A percentile compares a stretch with the other conserved stretches of the same genome.
These are phyloP conservation scores for Champsocephalus gunnari DNA, from an alignment of 2,797 vertebrate species.

Conservation along the genomic window DNA sequence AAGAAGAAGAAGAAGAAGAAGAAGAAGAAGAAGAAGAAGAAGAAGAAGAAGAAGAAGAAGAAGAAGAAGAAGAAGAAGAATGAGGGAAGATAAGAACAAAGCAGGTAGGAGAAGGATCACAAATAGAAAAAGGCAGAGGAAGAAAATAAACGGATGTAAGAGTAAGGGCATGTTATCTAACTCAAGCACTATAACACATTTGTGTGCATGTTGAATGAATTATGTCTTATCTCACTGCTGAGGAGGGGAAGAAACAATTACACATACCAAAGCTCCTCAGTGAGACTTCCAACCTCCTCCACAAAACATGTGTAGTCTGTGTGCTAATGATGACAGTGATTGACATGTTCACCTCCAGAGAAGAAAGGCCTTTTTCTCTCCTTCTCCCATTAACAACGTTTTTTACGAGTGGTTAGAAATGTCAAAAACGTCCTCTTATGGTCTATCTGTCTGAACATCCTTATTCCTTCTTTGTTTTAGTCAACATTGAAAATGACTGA, in stretches of 20 bases:
- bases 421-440: conserved; percentile 27
- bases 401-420: conserved; percentile 27
- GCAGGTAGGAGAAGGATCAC: conserved; percentile 36
- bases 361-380: conserved; percentile 26
- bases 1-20: too few relatives aligned
- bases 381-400: neutral
- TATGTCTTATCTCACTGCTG: conserved; percentile 34
- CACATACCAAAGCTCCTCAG: conserved; percentile 28
- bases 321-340: conserved; percentile 62
- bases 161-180: conserved; percentile 51
- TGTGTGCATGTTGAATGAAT: conserved; percentile 13
- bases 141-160: conserved; percentile 24
- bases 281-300: conserved; percentile 26
- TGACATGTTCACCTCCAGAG: conserved; percentile 50
- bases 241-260: conserved; percentile 39
- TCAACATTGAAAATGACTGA: conserved; percentile 52
- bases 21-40: neutral
- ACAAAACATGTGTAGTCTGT: conserved; percentile 23
- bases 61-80: neutral
- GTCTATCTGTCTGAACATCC: neutral
- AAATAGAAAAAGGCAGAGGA: conserved; percentile 51
- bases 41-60: too few relatives aligned
- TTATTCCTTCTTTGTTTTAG: conserved; percentile 32
- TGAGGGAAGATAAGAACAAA: conserved; percentile 20
- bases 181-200: conserved; percentile 6